These are phyloP conservation scores for Bombus breviceps DNA, from an alignment of 1,140 invertebrate species.

Conservation along the genomic window DNA sequence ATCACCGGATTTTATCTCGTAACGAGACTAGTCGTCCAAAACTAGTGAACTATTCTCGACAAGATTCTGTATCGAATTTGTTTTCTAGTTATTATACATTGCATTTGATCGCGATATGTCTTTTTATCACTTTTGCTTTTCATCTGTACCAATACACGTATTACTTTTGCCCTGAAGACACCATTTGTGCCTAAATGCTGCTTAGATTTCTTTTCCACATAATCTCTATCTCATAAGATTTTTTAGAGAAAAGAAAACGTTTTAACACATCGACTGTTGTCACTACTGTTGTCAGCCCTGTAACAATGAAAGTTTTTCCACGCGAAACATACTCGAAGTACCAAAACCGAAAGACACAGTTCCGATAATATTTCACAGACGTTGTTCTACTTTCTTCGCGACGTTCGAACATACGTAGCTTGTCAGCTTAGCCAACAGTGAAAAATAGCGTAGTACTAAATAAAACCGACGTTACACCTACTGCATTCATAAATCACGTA, in stretches of 20 bases:
- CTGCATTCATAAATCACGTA: neutral
- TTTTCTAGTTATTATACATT: too few species aligned
- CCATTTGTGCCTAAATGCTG: too few species aligned
- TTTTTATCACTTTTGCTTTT: too few species aligned
- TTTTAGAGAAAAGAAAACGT: too few species aligned
- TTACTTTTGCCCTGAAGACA: too few species aligned
- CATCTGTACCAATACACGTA: too few species aligned
- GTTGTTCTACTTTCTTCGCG: constrained; percentile 4
- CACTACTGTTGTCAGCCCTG: fast-evolving
- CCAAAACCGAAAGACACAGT: neutral
- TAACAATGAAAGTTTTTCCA: neutral
- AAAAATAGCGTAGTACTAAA: neutral
- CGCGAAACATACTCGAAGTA: neutral
- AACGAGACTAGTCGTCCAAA: neutral
- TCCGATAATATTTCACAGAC: constrained; percentile 5
- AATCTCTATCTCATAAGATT: too few species aligned
- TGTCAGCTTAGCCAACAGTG: neutral
- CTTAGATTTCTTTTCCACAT: too few species aligned
- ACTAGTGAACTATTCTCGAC: neutral
- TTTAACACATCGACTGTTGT: neutral
- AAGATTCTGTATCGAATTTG: neutral
- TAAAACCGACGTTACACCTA: constrained; percentile 13
- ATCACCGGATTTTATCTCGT: constrained; percentile 15
- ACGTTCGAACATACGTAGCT: neutral
- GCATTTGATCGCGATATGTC: too few species aligned